Conservation (phyloP, 1,140 invertebrate species). For the Apis dorsata region DNA sequence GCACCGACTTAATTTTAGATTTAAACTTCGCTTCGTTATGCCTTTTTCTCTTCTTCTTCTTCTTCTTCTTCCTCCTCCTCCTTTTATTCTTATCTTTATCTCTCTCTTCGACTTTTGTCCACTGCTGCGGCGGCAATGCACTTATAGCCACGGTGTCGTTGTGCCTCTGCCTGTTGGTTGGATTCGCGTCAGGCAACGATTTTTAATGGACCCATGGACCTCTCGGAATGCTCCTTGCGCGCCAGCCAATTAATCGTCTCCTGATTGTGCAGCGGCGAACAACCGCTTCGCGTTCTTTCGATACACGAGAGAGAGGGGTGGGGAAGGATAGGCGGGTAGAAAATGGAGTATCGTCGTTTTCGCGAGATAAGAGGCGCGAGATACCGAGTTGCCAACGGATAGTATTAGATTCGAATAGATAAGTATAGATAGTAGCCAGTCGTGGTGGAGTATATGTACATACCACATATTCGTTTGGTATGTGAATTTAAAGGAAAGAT, state of each 20-base stretch:
- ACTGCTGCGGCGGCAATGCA: neutral
- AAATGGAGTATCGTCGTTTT: neutral
- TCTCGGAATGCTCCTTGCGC: neutral
- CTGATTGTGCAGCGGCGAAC: neutral
- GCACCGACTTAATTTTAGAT: constrained; percentile 55
- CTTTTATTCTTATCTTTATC: no score
- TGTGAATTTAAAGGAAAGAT: no score
- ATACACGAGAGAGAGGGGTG: no score
- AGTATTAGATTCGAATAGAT: no score
- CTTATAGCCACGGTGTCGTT: neutral
- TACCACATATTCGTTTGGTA: no score
- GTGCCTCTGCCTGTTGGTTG: neutral
- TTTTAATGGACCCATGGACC: constrained; percentile 7
- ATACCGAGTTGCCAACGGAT: no score
- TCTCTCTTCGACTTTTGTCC: no score
- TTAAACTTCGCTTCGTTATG: constrained; percentile 35
- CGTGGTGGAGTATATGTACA: no score
- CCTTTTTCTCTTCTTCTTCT: neutral
- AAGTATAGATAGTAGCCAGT: no score
- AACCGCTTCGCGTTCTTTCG: neutral
- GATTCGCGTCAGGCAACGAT: constrained; percentile 13
- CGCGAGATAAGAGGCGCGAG: no score
- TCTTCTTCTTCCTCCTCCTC: neutral
- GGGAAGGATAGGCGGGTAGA: no score
- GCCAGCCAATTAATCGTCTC: neutral